Evolutionary conservation across 1,140 invertebrate genomes (phyloP).

Genomic region (Drosophila athabasca): DNA sequence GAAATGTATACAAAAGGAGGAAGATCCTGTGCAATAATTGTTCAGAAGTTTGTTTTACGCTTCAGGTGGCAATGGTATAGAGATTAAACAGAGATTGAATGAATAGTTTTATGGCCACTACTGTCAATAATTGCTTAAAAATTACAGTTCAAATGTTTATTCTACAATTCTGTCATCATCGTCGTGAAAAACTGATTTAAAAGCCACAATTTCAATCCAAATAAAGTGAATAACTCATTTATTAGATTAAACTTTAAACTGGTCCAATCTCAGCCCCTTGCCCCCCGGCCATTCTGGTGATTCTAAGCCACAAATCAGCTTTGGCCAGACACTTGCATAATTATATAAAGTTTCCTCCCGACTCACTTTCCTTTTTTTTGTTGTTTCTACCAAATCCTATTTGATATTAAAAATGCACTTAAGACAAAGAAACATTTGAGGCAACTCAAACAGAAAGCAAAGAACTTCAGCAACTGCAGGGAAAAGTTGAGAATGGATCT

Average conservation of each 20-base stretch:
- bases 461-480: slow-evolving; percentile 36
- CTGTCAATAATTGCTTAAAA: too few relatives aligned
- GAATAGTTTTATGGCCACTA: too few relatives aligned
- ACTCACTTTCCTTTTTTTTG: slow-evolving; percentile 18
- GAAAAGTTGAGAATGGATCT: slow-evolving; percentile 35
- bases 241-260: not conserved
- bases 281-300: not conserved
- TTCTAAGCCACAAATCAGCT: slow-evolving; percentile 35
- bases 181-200: too few relatives aligned
- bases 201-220: too few relatives aligned
- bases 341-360: slow-evolving; percentile 48
- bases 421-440: slow-evolving; percentile 49
- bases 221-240: not conserved
- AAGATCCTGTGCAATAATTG: too few relatives aligned
- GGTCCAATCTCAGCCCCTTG: not conserved
- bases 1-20: too few relatives aligned
- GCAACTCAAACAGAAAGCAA: slow-evolving; percentile 42
- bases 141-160: too few relatives aligned
- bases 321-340: slow-evolving; percentile 56
- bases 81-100: too few relatives aligned
- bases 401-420: slow-evolving; percentile 43
- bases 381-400: slow-evolving; percentile 26
- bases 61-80: too few relatives aligned
- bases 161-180: too few relatives aligned
- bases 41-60: too few relatives aligned